Conservation (phyloP, 2,797 vertebrate species). For the Acrossocheilus wenchowensis region DNA sequence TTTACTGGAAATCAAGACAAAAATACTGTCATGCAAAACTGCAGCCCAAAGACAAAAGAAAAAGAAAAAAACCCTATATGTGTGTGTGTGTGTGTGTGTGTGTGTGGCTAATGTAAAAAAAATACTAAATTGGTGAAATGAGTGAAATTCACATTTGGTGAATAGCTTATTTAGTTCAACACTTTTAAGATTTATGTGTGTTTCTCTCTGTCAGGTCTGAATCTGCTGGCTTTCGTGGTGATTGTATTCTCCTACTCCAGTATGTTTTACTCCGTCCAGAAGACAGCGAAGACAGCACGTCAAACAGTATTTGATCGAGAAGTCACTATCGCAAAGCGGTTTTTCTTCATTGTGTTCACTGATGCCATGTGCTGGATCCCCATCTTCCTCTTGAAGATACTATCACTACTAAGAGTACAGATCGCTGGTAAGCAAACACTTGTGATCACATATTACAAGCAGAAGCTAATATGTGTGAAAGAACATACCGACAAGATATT, state of each 20-base stretch:
- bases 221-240: constrained; percentile 70
- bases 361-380: constrained; percentile 76
- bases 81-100: no score
- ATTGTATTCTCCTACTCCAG: constrained; percentile 71
- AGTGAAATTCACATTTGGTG: neutral
- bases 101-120: no score
- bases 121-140: neutral
- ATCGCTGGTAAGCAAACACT: constrained; percentile 67
- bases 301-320: constrained; percentile 62
- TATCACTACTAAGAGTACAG: constrained; percentile 71
- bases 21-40: neutral
- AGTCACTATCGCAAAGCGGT: constrained; percentile 65
- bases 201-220: constrained; percentile 66
- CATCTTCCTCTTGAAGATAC: constrained; percentile 70
- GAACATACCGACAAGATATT: neutral
- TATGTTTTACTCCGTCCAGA: constrained; percentile 71
- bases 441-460: neutral
- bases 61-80: no score
- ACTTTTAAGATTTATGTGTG: neutral
- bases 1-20: neutral
- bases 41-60: neutral
- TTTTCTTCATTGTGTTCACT: constrained; percentile 73
- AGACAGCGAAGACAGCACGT: constrained; percentile 55
- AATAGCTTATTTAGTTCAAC: neutral
- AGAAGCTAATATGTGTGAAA: neutral